Evolutionary conservation across 2,888 invertebrate species (phyloP).

Genomic region (Drosophila crucigera): DNA sequence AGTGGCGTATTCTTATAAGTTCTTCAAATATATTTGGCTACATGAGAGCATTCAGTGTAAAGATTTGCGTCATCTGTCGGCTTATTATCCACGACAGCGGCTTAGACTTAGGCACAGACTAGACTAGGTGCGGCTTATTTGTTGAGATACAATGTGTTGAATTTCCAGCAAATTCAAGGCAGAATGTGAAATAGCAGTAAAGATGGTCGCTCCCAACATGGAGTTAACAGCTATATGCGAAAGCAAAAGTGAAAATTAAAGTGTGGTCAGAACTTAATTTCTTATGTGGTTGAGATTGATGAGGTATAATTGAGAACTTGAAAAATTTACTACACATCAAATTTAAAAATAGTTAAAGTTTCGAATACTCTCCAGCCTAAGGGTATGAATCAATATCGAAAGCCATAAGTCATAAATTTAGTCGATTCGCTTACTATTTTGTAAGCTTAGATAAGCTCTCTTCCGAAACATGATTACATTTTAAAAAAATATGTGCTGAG

Average conservation of each 20-base stretch:
- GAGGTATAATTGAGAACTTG: neutral
- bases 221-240: conserved; percentile 2
- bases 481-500: neutral
- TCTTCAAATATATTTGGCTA: conserved; percentile 23
- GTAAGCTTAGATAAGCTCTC: neutral
- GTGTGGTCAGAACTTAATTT: conserved; percentile 1
- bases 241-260: conserved; percentile 1
- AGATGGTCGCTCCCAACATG: conserved; percentile 10
- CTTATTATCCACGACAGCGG: conserved; percentile 10
- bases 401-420: neutral
- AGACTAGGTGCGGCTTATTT: conserved; percentile 46
- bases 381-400: neutral
- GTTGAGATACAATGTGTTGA: conserved; percentile 31
- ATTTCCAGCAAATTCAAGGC: conserved; percentile 19
- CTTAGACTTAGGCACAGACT: conserved; percentile 2
- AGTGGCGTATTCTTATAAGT: conserved; percentile 60
- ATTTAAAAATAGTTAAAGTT: neutral
- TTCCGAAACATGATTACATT: neutral
- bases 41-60: conserved; percentile 2
- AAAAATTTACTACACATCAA: too few species aligned
- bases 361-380: neutral
- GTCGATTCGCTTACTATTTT: neutral
- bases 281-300: neutral
- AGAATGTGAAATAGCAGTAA: conserved; percentile 20
- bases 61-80: conserved; percentile 35